Conservation (phyloP, 1,140 invertebrate species). For the Platyura marginata region DNA sequence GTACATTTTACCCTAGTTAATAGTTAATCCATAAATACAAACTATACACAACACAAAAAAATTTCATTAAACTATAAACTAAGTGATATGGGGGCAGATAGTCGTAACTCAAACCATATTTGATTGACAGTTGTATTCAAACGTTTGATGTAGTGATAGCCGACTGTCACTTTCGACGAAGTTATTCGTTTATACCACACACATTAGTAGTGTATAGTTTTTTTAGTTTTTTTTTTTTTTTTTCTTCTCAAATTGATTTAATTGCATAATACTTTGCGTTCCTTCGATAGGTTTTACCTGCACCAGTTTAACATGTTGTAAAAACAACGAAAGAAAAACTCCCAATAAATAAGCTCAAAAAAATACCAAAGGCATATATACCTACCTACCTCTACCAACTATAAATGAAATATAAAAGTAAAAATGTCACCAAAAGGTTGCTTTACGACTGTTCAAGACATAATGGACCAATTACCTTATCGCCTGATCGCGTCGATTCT, state of each 20-base stretch:
- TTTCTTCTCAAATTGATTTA: neutral
- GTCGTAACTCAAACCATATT: too few species aligned
- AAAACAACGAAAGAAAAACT: neutral
- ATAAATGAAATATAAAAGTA: slow-evolving; percentile 1
- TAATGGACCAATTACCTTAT: slow-evolving; percentile 3
- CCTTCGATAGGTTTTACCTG: too few species aligned
- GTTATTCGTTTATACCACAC: neutral
- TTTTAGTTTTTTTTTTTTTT: neutral
- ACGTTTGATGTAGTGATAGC: neutral
- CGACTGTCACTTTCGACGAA: neutral
- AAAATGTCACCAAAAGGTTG: slow-evolving; percentile 2
- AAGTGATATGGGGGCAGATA: too few species aligned
- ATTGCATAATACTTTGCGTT: neutral
- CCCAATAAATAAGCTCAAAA: neutral
- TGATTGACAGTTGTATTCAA: neutral
- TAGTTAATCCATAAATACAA: too few species aligned
- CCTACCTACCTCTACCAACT: too few species aligned
- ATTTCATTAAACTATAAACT: too few species aligned
- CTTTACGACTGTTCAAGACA: slow-evolving; percentile 2
- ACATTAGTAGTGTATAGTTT: neutral
- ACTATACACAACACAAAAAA: too few species aligned
- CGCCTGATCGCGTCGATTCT: slow-evolving; percentile 2
- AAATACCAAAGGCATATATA: neutral
- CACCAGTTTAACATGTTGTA: neutral
- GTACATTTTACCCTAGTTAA: too few species aligned